Evolutionary conservation across 2,797 vertebrate genomes (phyloP).

Genomic region (Ispidina picta): DNA sequence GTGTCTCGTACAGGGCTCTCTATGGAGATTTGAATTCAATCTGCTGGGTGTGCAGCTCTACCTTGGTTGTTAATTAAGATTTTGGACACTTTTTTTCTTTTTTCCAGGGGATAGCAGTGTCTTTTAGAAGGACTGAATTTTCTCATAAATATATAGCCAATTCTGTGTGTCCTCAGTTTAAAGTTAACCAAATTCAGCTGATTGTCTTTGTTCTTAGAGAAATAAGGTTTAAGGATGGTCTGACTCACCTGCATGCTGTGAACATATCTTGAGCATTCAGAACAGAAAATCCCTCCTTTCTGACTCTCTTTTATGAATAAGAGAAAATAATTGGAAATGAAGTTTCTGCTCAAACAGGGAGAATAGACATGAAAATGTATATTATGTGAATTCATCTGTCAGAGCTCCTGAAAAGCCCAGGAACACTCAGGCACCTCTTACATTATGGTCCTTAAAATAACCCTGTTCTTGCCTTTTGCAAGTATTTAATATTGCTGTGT

Average conservation of each 20-base stretch:
- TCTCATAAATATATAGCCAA: background rate
- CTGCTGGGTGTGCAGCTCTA: background rate
- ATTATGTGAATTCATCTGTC: background rate
- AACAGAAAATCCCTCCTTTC: slow-evolving; percentile 19
- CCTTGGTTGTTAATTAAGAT: background rate
- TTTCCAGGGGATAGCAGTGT: background rate
- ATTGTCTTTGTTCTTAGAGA: background rate
- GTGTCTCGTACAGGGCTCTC: background rate
- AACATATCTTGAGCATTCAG: background rate
- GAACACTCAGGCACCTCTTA: background rate
- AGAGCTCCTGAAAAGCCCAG: background rate
- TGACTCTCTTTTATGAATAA: background rate
- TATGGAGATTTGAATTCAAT: background rate
- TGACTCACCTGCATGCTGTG: background rate
- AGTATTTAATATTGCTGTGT: slow-evolving; percentile 23
- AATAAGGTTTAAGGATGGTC: background rate
- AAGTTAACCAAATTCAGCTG: background rate
- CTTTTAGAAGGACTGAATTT: background rate
- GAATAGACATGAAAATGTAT: background rate
- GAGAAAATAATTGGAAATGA: slow-evolving; percentile 29
- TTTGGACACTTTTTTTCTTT: background rate
- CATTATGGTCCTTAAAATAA: slow-evolving; percentile 20
- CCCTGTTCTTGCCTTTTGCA: background rate
- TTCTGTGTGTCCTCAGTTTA: background rate
- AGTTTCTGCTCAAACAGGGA: background rate